Evolutionary conservation across 2,888 invertebrate species (phyloP), one percentile per base, ranked within the genome.

Genomic region (Antheraea assamensis): DNA sequence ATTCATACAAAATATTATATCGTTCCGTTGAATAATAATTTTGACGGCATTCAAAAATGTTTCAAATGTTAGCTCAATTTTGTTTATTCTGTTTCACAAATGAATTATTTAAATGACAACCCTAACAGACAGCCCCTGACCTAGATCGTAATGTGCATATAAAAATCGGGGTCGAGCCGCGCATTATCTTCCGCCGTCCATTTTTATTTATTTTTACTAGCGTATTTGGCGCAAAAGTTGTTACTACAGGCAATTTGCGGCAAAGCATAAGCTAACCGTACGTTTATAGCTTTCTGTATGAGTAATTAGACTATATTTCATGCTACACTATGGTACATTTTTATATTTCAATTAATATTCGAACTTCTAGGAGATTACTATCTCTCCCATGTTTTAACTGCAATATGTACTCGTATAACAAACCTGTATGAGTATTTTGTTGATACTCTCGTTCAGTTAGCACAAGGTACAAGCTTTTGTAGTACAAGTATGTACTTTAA

Each of bases 101-200:
- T 68, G 68, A 68, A 68, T 35, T 31, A 42, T 70, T 70, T 31
- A 42, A 68, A 70, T 42, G 73, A 19, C 70, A 73, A 35, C 73
- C 55, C 70, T 70, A 70, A n/a, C 52, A 71, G n/a, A 66, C 64
- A 55, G 83, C 81, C 87, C 86, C 76, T 89, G 89, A 89, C 90
- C 90, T 76, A 88, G 74, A 88, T 88, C 78, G 81, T 82, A 82
- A 82, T 78, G 78, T 84, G 82, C 83, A 87, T 82, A 81, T 81
- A 78, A 82, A 83, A 85, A 86, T 85, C 79, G 77, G 79, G 85
- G 85, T 81, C 83, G 80, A 81, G 79, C 77, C 79, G 80, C 78
- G 78, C 77, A 81, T 80, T 83, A 78, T 81, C 70, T 27, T 73
- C 58, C 30, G 70, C 76, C 75, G 76, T 79, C 72, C 74, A 77